These are phyloP conservation scores for Agonopterix alstromeriana DNA, from an alignment of 2,888 invertebrate genomes.

Conservation along the genomic window DNA sequence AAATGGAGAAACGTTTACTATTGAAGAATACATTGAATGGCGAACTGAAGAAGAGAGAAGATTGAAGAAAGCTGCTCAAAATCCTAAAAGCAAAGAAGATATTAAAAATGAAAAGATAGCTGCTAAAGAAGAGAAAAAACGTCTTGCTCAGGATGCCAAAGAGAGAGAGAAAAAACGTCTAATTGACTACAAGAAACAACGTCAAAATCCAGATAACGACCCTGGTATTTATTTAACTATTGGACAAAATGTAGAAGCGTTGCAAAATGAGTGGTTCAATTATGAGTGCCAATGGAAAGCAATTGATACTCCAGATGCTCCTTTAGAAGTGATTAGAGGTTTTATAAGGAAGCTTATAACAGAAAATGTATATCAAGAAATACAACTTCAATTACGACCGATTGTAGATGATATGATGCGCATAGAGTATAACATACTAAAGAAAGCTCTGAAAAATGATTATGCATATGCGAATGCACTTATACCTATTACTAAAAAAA, in stretches of 20 bases:
- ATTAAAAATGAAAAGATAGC: constrained; percentile 59
- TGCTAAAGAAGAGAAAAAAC: constrained; percentile 54
- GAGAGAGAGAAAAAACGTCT: constrained; percentile 48
- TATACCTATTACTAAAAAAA: constrained; percentile 41
- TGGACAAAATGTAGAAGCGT: constrained; percentile 30
- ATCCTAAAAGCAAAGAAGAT: constrained; percentile 56
- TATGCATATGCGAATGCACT: constrained; percentile 23
- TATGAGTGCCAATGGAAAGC: constrained; percentile 55
- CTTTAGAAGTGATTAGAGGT: constrained; percentile 76
- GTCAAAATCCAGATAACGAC: constrained; percentile 60
- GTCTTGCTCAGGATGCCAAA: constrained; percentile 44
- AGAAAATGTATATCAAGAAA: constrained; percentile 79
- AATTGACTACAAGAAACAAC: constrained; percentile 61
- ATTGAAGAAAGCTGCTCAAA: constrained; percentile 45
- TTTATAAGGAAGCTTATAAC: constrained; percentile 80
- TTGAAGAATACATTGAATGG: constrained; percentile 75
- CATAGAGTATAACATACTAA: constrained; percentile 69
- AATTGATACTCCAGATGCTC: constrained; percentile 56
- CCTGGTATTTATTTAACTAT: constrained; percentile 52
- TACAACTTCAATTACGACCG: constrained; percentile 80
- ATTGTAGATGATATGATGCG: constrained; percentile 83
- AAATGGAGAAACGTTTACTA: constrained; percentile 76
- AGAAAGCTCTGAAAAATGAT: constrained; percentile 70
- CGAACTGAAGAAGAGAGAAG: constrained; percentile 43
- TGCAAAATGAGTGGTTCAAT: constrained; percentile 36